phyloP scores from a whole-genome alignment of 2,888 invertebrate genomes.

The Pycnomerus fuliginosus region DNA sequence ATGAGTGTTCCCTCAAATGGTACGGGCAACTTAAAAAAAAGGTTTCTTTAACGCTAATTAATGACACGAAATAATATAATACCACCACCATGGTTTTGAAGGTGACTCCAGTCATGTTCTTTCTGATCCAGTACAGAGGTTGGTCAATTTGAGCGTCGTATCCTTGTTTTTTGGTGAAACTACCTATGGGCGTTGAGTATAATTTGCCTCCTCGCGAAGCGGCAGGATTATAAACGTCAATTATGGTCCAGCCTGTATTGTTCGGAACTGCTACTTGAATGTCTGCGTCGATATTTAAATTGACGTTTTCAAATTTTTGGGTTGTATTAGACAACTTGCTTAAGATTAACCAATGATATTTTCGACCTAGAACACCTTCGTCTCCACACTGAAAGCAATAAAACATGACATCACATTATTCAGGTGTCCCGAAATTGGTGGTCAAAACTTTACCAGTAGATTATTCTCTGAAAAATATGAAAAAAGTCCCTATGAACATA shows the following conservation, averaged over 20 bases:
- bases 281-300: constrained; percentile 36
- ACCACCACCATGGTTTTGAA: constrained; percentile 39
- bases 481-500: too few relatives aligned
- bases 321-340: constrained; percentile 20
- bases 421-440: too few relatives aligned
- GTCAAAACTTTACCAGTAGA: too few relatives aligned
- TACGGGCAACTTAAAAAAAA: constrained; percentile 39
- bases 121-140: constrained; percentile 36
- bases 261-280: constrained; percentile 29
- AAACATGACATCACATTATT: too few relatives aligned
- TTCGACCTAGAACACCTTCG: too few relatives aligned
- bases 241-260: constrained; percentile 14
- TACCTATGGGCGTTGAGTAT: constrained; percentile 26
- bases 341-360: constrained; percentile 36
- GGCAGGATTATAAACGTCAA: constrained; percentile 38
- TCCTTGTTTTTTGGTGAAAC: constrained; percentile 25
- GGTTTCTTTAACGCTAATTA: too few relatives aligned
- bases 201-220: constrained; percentile 32
- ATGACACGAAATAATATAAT: too few relatives aligned
- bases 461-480: too few relatives aligned
- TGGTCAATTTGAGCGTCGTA: constrained; percentile 18
- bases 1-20: constrained; percentile 33
- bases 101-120: constrained; percentile 39
- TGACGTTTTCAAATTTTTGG: constrained; percentile 28
- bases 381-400: constrained; percentile 35